Conservation (phyloP, 2,797 vertebrate genomes). For the Tragelaphus oryx region DNA sequence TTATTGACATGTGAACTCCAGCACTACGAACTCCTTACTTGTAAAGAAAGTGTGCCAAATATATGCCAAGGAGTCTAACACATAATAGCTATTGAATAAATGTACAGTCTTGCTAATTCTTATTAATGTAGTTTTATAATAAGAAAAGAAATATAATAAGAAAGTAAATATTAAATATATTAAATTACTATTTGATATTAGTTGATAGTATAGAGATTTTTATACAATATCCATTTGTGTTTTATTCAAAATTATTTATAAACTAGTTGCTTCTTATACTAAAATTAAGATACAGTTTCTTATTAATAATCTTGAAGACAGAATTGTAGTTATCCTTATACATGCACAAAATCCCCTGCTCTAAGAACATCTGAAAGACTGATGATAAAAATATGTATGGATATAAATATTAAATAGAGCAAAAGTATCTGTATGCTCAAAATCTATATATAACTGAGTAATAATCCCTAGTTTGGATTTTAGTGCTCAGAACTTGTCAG, state of each 20-base stretch:
- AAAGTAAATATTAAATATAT: neutral
- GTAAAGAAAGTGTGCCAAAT: neutral
- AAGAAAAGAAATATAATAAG: neutral
- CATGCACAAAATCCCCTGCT: neutral
- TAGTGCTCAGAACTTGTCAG: conserved; percentile 49
- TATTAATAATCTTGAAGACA: conserved; percentile 26
- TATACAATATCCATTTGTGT: neutral
- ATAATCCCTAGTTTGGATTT: conserved; percentile 52
- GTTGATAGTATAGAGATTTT: neutral
- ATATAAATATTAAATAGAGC: conserved; percentile 49
- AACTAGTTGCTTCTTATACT: conserved; percentile 1
- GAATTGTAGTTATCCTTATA: conserved; percentile 34
- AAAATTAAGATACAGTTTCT: neutral
- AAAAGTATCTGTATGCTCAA: neutral
- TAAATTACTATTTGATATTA: neutral
- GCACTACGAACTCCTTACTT: neutral
- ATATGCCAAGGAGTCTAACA: neutral
- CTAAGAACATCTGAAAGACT: neutral
- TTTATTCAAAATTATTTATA: conserved; percentile 36
- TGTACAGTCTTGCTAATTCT: neutral
- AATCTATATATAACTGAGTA: neutral
- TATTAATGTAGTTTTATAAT: neutral
- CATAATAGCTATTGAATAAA: neutral
- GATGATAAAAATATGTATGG: conserved; percentile 46
- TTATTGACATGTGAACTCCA: neutral